These are phyloP conservation scores for Sphecodes monilicornis DNA, from an alignment of 2,888 invertebrate genomes.

Conservation along the genomic window DNA sequence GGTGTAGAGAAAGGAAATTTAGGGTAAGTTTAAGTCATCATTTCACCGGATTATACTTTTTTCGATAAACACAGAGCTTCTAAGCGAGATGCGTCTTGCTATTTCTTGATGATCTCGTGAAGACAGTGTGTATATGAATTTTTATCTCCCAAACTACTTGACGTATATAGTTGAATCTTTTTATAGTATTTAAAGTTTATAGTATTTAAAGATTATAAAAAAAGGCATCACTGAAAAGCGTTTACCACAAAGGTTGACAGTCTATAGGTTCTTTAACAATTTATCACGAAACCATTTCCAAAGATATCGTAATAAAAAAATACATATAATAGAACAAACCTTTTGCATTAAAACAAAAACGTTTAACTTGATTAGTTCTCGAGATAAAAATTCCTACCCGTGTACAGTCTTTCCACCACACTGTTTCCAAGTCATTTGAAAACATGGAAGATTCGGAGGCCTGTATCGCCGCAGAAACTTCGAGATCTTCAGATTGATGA, in stretches of 20 bases:
- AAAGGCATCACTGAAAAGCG: no score
- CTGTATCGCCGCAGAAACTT: not conserved
- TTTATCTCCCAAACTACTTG: no score
- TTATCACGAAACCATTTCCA: not conserved
- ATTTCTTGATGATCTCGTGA: not conserved
- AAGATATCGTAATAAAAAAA: not conserved
- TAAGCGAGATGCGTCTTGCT: not conserved
- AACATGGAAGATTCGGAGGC: not conserved
- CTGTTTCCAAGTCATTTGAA: not conserved
- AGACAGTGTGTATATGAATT: no score
- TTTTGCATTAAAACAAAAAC: not conserved
- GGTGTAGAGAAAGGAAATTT: not conserved
- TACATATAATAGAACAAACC: no score
- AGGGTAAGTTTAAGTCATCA: not conserved
- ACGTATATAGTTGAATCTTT: no score
- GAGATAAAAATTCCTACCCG: not conserved
- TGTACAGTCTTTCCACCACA: not conserved
- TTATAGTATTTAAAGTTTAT: no score
- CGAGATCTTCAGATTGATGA: not conserved
- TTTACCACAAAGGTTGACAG: no score
- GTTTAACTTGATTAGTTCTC: not conserved
- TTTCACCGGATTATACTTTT: not conserved
- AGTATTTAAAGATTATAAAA: no score
- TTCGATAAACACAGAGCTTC: not conserved
- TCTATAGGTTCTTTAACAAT: not conserved